A percentile compares a stretch with the other conserved stretches of the same genome.
These are phyloP conservation scores for Gorsachius magnificus DNA, from an alignment of 2,797 vertebrate genomes.

Conservation along the genomic window DNA sequence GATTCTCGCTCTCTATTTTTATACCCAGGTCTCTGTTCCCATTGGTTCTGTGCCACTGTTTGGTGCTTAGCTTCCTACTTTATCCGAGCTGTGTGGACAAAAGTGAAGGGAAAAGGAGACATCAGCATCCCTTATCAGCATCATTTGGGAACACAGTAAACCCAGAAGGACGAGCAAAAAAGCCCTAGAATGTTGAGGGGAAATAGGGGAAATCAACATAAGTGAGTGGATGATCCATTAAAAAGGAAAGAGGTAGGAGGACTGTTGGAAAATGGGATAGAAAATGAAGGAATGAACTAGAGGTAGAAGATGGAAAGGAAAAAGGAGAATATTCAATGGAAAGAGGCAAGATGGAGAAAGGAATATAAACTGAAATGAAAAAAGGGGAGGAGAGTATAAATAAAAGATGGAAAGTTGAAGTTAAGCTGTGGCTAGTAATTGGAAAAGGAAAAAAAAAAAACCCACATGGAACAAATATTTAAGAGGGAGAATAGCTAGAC, in stretches of 20 bases:
- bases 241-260: background rate
- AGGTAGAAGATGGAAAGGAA: background rate
- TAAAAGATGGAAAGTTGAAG: background rate
- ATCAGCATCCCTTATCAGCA: background rate
- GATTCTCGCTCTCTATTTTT: constrained; percentile 28
- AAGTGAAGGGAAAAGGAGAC: background rate
- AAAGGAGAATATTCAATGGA: background rate
- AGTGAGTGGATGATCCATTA: background rate
- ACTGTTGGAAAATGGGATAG: background rate
- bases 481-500: background rate
- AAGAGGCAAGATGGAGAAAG: background rate
- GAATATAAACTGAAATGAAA: background rate
- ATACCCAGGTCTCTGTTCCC: background rate
- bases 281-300: background rate
- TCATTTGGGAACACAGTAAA: background rate
- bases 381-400: background rate
- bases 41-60: background rate
- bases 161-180: background rate
- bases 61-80: constrained; percentile 21
- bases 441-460: background rate
- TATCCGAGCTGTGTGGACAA: background rate
- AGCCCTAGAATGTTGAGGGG: rapidly evolving
- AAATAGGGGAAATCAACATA: background rate
- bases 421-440: background rate
- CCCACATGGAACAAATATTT: background rate